Evolutionary conservation across 2,797 vertebrate species (phyloP).

Genomic region (Leptatherina wallacei): DNA sequence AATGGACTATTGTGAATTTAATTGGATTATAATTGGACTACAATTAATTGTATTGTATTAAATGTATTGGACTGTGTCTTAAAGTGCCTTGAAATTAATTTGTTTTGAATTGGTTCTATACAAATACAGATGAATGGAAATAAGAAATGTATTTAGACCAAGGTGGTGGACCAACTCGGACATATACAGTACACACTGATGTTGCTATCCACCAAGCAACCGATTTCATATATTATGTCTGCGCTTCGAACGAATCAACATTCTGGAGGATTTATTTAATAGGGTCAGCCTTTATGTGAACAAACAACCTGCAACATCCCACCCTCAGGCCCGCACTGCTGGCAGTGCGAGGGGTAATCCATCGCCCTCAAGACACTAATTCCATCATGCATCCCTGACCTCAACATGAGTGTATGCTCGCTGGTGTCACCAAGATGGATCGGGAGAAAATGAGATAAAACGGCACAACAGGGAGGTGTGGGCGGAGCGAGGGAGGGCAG

Average conservation of each 20-base stretch:
- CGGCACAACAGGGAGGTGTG: slow-evolving; percentile 30
- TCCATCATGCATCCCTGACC: slow-evolving; percentile 57
- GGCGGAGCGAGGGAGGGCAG: slow-evolving; percentile 8
- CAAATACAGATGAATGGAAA: background rate
- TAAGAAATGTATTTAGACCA: background rate
- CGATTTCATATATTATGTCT: slow-evolving; percentile 3
- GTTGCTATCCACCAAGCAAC: background rate
- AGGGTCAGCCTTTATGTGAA: slow-evolving; percentile 17
- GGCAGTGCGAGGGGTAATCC: slow-evolving; percentile 54
- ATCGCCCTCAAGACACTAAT: slow-evolving; percentile 65
- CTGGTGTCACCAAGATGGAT: slow-evolving; percentile 67
- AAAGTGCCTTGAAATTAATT: background rate
- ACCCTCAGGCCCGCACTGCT: slow-evolving; percentile 19
- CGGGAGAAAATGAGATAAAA: slow-evolving; percentile 66
- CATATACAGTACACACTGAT: background rate
- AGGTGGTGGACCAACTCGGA: background rate
- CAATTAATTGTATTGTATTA: background rate
- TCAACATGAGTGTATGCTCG: slow-evolving; percentile 51
- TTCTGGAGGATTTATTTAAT: slow-evolving; percentile 35
- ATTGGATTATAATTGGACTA: background rate
- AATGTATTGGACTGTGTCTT: background rate
- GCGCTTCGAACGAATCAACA: slow-evolving; percentile 16
- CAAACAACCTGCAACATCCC: slow-evolving; percentile 24
- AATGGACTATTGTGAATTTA: background rate
- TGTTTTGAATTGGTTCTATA: background rate